A percentile compares a stretch with the other conserved stretches of the same genome.
Conservation (phyloP, 2,797 vertebrate genomes). For the Acridotheres tristis region DNA sequence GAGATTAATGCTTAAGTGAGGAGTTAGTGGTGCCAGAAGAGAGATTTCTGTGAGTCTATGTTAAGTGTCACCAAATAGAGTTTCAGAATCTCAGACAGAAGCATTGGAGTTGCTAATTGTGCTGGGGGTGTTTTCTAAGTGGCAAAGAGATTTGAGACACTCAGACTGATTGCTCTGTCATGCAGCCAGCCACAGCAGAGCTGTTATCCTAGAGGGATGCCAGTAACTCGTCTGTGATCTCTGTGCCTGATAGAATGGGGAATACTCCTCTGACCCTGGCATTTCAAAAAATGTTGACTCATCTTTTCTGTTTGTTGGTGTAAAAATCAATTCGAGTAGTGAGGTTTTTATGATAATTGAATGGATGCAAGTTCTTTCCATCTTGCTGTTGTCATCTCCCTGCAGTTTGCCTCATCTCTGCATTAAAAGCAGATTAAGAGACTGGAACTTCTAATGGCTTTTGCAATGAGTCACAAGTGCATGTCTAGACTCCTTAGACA, state of each 20-base stretch:
- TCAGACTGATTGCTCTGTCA: background rate
- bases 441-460: background rate
- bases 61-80: background rate
- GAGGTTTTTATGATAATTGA: rapidly evolving
- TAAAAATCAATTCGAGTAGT: background rate
- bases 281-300: background rate
- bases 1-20: background rate
- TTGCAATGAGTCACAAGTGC: background rate
- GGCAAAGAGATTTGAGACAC: background rate
- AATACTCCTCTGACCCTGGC: background rate
- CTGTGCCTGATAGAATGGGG: background rate
- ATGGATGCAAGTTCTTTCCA: background rate
- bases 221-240: background rate
- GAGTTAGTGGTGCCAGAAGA: background rate
- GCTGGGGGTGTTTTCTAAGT: background rate
- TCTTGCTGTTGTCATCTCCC: background rate
- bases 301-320: background rate
- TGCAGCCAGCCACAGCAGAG: background rate
- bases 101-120: background rate
- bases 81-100: background rate
- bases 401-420: background rate
- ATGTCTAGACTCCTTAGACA: background rate
- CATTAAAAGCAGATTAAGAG: background rate
- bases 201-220: background rate
- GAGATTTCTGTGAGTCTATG: background rate